Evolutionary conservation across 2,888 invertebrate genomes (phyloP).

Genomic region (Acleris laterana): DNA sequence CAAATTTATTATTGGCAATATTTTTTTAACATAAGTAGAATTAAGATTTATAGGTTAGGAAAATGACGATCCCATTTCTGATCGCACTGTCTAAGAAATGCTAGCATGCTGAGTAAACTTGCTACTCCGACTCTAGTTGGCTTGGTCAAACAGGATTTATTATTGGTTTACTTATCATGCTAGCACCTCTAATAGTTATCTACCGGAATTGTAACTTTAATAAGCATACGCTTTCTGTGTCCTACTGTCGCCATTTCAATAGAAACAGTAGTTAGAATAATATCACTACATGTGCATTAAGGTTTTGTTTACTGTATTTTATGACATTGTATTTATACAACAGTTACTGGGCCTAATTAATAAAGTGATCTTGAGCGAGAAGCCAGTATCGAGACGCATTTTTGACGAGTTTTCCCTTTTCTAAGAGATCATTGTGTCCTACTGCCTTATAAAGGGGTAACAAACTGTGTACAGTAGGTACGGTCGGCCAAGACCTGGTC

Average conservation of each 20-base stretch:
- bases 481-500: no score
- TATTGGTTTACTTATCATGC: not conserved
- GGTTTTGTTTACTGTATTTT: slow-evolving; percentile 21
- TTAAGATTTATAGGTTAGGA: slow-evolving; percentile 26
- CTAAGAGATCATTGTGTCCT: no score
- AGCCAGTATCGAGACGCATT: no score
- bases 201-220: slow-evolving; percentile 27
- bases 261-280: slow-evolving; percentile 33
- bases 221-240: slow-evolving; percentile 32
- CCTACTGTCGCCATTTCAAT: slow-evolving; percentile 40
- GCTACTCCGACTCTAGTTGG: not conserved
- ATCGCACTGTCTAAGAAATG: slow-evolving; percentile 6
- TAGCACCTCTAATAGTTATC: not conserved
- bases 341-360: not conserved
- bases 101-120: not conserved
- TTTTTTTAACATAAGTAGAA: slow-evolving; percentile 33
- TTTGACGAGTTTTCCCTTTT: no score
- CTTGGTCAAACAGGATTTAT: not conserved
- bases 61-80: slow-evolving; percentile 31
- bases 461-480: no score
- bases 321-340: not conserved
- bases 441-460: no score
- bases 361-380: no score
- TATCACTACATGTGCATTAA: slow-evolving; percentile 33
- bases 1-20: slow-evolving; percentile 43